Conservation (phyloP, 2,888 invertebrate species). For the Suillia variegata region DNA sequence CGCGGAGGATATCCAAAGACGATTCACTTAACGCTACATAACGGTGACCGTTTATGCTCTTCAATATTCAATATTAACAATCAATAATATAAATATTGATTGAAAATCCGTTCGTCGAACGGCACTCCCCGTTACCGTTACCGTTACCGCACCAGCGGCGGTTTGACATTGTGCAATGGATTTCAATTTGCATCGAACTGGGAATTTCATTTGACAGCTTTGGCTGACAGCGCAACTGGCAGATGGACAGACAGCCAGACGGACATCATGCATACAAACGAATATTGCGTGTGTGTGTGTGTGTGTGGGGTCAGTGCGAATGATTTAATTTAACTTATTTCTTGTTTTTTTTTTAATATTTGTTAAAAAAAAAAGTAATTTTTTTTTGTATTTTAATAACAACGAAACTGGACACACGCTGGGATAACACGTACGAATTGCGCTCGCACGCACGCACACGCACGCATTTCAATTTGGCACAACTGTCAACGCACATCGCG, state of each 20-base stretch:
- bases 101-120: no score
- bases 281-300: no score
- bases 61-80: no score
- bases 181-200: slow-evolving; percentile 45
- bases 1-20: no score
- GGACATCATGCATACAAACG: no score
- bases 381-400: slow-evolving; percentile 6
- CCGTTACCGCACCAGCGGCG: background rate
- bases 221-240: slow-evolving; percentile 32
- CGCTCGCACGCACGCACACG: slow-evolving; percentile 16
- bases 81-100: no score
- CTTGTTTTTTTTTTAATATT: slow-evolving; percentile 12
- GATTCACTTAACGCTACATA: no score
- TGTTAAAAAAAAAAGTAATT: no score
- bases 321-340: slow-evolving; percentile 29
- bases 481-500: slow-evolving; percentile 27
- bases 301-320: slow-evolving; percentile 23
- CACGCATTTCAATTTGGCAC: slow-evolving; percentile 16
- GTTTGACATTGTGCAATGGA: slow-evolving; percentile 10
- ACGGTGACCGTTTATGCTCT: no score
- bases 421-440: slow-evolving; percentile 10
- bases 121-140: no score
- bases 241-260: slow-evolving; percentile 26
- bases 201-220: slow-evolving; percentile 48
- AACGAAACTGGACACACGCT: slow-evolving; percentile 8